Evolutionary conservation across 2,797 vertebrate genomes (phyloP).

Genomic region (Lerista edwardsae): DNA sequence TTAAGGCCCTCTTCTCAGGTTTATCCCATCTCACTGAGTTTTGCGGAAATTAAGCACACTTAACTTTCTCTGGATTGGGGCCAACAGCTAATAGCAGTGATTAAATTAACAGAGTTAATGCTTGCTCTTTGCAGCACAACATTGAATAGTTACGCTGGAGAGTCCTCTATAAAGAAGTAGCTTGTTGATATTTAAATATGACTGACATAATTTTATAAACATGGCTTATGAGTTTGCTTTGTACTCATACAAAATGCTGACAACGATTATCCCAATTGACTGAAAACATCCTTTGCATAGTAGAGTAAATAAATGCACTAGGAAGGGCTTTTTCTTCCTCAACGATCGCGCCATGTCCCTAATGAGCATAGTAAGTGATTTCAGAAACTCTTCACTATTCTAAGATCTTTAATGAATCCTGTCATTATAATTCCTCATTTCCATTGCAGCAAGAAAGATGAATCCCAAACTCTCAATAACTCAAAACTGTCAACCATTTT

Average conservation of each 20-base stretch:
- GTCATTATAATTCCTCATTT: constrained; percentile 14
- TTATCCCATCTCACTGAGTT: background rate
- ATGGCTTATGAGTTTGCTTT: constrained; percentile 65
- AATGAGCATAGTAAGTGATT: constrained; percentile 59
- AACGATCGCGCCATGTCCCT: constrained; percentile 58
- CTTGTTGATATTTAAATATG: constrained; percentile 63
- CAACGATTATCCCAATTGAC: constrained; percentile 60
- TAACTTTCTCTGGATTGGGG: background rate
- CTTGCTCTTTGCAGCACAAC: constrained; percentile 18
- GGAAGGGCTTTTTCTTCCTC: constrained; percentile 49
- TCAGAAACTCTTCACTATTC: constrained; percentile 45
- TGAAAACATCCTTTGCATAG: constrained; percentile 55
- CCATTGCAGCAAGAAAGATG: constrained; percentile 32
- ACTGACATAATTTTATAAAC: constrained; percentile 64
- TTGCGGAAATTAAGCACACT: background rate
- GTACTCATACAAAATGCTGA: constrained; percentile 53
- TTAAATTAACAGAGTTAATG: constrained; percentile 23
- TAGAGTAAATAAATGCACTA: constrained; percentile 52
- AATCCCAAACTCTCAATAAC: constrained; percentile 23
- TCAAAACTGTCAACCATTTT: constrained; percentile 4
- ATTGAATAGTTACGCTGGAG: constrained; percentile 27
- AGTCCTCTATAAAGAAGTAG: constrained; percentile 54
- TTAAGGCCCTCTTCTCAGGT: background rate
- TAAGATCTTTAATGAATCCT: constrained; percentile 50
- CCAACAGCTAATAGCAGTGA: background rate